phyloP scores from a whole-genome alignment of 2,113 vertebrate species.

The Paramormyrops kingsleyae region DNA sequence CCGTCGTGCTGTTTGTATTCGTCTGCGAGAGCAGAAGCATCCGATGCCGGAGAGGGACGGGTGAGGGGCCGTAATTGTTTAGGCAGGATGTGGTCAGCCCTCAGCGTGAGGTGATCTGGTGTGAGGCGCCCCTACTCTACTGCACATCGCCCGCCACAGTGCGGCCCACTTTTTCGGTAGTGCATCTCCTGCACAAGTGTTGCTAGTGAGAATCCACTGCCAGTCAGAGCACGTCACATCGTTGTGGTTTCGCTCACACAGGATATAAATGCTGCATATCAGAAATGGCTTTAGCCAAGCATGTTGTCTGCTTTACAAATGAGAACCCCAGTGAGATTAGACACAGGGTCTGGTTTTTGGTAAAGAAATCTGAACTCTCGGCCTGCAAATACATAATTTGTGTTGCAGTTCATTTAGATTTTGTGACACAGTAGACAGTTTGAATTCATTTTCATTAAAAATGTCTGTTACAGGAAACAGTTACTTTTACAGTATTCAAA shows the following conservation, averaged over 20 bases:
- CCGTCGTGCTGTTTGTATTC: not conserved
- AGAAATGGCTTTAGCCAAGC: not conserved
- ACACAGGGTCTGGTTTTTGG: not conserved
- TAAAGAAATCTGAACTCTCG: not conserved
- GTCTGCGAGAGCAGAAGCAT: not conserved
- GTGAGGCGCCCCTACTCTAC: not conserved
- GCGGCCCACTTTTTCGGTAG: not conserved
- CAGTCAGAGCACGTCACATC: not conserved
- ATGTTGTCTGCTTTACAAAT: not conserved
- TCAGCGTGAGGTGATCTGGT: not conserved
- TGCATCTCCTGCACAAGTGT: not conserved
- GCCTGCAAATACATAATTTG: not conserved
- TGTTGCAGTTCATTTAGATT: not conserved
- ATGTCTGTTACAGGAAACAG: not conserved
- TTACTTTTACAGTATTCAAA: not conserved
- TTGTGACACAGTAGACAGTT: not conserved
- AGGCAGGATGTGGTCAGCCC: constrained; percentile 13
- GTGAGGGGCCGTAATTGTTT: not conserved
- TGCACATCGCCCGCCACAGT: not conserved
- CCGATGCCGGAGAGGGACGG: not conserved
- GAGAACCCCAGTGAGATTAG: not conserved
- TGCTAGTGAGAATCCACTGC: not conserved
- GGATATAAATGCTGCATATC: not conserved
- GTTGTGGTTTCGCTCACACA: not conserved
- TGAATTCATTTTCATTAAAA: not conserved